phyloP scores from a whole-genome alignment of 2,113 vertebrate genomes.

The Muscicapa adusta region DNA sequence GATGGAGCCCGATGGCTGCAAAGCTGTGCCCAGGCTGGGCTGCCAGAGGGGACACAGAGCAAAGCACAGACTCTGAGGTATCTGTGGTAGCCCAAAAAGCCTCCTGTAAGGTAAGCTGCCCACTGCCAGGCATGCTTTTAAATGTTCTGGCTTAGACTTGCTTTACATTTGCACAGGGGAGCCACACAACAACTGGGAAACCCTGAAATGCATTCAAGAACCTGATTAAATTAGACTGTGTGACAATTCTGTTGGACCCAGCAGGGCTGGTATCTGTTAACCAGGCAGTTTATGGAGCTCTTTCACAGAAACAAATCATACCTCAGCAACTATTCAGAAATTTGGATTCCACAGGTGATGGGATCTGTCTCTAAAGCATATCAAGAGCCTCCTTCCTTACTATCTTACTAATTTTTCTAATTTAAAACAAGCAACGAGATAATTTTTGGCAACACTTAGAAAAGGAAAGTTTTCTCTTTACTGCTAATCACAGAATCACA shows the following conservation, averaged over 20 bases:
- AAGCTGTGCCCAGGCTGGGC: background rate
- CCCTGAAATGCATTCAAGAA: background rate
- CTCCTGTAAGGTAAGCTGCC: background rate
- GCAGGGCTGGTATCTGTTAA: background rate
- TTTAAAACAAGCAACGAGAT: background rate
- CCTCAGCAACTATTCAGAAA: background rate
- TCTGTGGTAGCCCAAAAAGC: background rate
- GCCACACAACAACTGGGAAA: background rate
- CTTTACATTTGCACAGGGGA: background rate
- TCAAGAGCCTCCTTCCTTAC: background rate
- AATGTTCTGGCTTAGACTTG: background rate
- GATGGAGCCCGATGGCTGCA: background rate
- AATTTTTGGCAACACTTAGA: background rate
- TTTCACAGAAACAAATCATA: background rate
- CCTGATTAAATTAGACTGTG: background rate
- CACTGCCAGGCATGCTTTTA: background rate
- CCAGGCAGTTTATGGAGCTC: background rate
- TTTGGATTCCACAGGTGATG: conserved; percentile 17
- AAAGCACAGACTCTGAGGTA: background rate
- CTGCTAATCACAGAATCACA: background rate
- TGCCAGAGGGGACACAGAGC: fast-evolving
- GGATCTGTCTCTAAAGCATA: background rate
- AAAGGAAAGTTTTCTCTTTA: background rate
- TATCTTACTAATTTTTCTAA: background rate
- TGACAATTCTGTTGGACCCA: background rate